Evolutionary conservation across 2,888 invertebrate species (phyloP), one percentile per base, ranked within the genome.

Genomic region (Lypha dubia): DNA sequence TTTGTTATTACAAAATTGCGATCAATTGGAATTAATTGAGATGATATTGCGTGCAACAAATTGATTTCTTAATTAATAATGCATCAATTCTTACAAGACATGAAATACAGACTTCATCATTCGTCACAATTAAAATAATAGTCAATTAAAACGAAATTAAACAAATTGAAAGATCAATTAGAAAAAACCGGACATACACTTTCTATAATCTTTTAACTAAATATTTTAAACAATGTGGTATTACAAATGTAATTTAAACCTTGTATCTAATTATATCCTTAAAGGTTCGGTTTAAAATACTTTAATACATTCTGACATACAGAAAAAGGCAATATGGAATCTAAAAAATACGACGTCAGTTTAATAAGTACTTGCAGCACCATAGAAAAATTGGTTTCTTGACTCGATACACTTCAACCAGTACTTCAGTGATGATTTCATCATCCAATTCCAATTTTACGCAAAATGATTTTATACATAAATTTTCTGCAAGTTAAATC

Each of bases 31-130:
- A 22, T 68, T 68, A 35, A 38, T 83, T 71, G 51, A 35, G 8
- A 60, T 60, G 44, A 28, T 71, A 67, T 76, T 62, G 80, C 76
- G 67, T 84, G 80, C 56, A 15, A 76, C 51, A 73, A 76, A 75
- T 70, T 76, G 65, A 79, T 75, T 24, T 65, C 6, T 58, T 75
- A 73, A 74, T 79, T 68, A 58, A 49, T 68, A 60, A 28, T 51
- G 24, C 22, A 68, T 38, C 32, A 74, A 75, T 76, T 53, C 32
- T 24, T 28, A n/a, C 70, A 71, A 60, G 24, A 60, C 51, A 79
- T 60, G 62, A 70, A 58, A 20, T 46, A 38, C 51, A 46, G n/a
- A n/a, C n/a, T n/a, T 53, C 38, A 60, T 35, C 62, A 24, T 73
- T 76, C 22, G 51, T 68, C 28, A 62, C 53, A 73, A 79, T 80